Percentiles rank a stretch among this genome's conserved stretches.
These are phyloP conservation scores for Pantelozetes paolii DNA, from an alignment of 2,888 invertebrate genomes.

Conservation along the genomic window DNA sequence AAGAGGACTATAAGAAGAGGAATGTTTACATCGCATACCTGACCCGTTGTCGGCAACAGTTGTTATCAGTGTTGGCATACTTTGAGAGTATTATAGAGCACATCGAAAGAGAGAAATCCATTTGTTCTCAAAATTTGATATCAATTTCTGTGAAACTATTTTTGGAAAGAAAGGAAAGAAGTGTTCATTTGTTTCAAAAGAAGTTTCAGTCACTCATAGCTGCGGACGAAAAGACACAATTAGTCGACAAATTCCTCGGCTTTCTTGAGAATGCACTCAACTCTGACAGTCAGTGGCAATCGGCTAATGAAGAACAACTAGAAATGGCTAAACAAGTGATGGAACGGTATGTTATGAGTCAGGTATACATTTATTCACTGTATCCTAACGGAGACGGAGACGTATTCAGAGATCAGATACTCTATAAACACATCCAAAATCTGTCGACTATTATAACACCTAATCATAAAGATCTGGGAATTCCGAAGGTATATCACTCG, in stretches of 20 bases:
- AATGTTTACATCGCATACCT: slow-evolving; percentile 78
- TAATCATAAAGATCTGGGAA: slow-evolving; percentile 71
- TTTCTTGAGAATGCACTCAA: slow-evolving; percentile 60
- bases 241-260: slow-evolving; percentile 73
- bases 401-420: slow-evolving; percentile 80
- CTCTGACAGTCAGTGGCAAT: slow-evolving; percentile 68
- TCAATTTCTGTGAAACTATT: slow-evolving; percentile 73
- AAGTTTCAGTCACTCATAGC: slow-evolving; percentile 74
- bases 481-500: slow-evolving; percentile 74
- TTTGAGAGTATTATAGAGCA: slow-evolving; percentile 61
- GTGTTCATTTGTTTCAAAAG: slow-evolving; percentile 68
- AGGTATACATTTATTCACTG: slow-evolving; percentile 84
- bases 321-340: slow-evolving; percentile 74
- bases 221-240: slow-evolving; percentile 83
- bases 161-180: slow-evolving; percentile 69
- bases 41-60: slow-evolving; percentile 70
- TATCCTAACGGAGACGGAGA: slow-evolving; percentile 97
- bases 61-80: slow-evolving; percentile 69
- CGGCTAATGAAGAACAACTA: slow-evolving; percentile 66
- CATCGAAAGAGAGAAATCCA: slow-evolving; percentile 56
- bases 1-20: slow-evolving; percentile 69
- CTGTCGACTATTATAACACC: slow-evolving; percentile 70
- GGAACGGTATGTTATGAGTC: slow-evolving; percentile 83
- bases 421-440: slow-evolving; percentile 82
- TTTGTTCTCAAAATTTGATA: slow-evolving; percentile 69